Percentiles rank a stretch among this genome's conserved stretches.
phyloP scores from a whole-genome alignment of 1,140 invertebrate genomes.

The Drosophila tropicalis region DNA sequence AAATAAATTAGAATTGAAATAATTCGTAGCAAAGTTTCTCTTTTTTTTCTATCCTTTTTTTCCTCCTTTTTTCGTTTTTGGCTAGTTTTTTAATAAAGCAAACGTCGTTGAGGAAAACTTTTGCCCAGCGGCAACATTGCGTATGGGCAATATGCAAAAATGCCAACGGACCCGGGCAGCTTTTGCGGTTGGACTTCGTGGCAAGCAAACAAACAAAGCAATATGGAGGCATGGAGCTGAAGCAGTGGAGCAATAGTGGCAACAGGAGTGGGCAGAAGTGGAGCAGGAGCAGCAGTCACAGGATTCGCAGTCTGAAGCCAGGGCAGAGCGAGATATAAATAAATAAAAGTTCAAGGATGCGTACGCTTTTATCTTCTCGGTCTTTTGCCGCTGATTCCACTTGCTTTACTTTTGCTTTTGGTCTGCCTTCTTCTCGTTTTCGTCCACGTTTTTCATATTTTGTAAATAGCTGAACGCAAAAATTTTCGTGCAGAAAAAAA shows the following conservation, averaged over 20 bases:
- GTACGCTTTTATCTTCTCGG: slow-evolving; percentile 76
- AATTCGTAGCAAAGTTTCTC: slow-evolving; percentile 69
- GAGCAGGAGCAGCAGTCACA: slow-evolving; percentile 14
- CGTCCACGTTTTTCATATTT: slow-evolving; percentile 76
- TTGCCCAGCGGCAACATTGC: slow-evolving; percentile 68
- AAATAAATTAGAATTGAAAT: slow-evolving; percentile 82
- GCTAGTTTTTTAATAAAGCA: slow-evolving; percentile 80
- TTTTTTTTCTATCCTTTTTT: slow-evolving; percentile 40
- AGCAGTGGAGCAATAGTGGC: slow-evolving; percentile 13
- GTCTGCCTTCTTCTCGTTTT: slow-evolving; percentile 18
- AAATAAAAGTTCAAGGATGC: slow-evolving; percentile 82
- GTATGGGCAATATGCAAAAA: slow-evolving; percentile 80
- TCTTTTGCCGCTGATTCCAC: slow-evolving; percentile 66
- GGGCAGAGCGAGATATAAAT: slow-evolving; percentile 67
- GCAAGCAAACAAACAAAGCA: slow-evolving; percentile 78
- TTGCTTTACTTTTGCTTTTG: slow-evolving; percentile 62
- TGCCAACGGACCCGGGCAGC: slow-evolving; percentile 59
- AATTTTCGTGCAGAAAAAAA: slow-evolving; percentile 21
- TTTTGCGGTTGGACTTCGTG: slow-evolving; percentile 73
- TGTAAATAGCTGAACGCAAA: slow-evolving; percentile 61
- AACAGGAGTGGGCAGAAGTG: slow-evolving; percentile 21
- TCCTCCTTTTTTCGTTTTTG: slow-evolving; percentile 26
- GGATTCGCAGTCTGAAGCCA: slow-evolving; percentile 7
- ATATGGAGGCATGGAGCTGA: slow-evolving; percentile 47
- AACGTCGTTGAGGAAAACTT: slow-evolving; percentile 72